Percentiles rank a stretch among this genome's conserved stretches.
phyloP scores from a whole-genome alignment of 1,140 invertebrate species.

The Druon quercuslanigerum region DNA sequence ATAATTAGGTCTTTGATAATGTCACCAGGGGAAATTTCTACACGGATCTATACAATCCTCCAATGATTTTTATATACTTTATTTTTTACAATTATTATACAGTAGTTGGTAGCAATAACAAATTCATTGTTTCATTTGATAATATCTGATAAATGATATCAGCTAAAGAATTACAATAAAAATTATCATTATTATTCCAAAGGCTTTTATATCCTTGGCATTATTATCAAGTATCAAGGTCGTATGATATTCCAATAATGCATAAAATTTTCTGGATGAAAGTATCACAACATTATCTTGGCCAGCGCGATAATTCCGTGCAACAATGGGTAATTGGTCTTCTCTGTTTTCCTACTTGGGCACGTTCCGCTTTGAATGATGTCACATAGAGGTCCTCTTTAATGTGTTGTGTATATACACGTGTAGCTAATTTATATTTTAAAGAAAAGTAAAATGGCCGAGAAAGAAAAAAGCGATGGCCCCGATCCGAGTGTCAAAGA shows the following conservation, averaged over 20 bases:
- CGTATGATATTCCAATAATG: conserved; percentile 3
- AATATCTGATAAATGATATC: no score
- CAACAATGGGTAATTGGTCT: conserved; percentile 30
- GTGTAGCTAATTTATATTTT: not conserved
- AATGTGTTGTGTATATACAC: not conserved
- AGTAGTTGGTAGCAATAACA: no score
- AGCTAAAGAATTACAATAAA: no score
- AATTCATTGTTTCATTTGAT: no score
- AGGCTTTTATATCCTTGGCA: not conserved
- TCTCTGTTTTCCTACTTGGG: conserved; percentile 27
- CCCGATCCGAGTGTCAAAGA: not conserved
- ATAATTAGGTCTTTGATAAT: no score
- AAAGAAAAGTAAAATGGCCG: conserved; percentile 7
- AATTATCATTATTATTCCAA: no score
- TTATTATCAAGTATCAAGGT: not conserved
- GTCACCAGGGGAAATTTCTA: no score
- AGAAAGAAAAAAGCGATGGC: not conserved
- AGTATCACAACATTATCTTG: conserved; percentile 25
- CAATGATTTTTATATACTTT: no score
- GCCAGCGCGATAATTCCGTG: conserved; percentile 20
- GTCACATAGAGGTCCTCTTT: not conserved
- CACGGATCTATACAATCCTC: no score
- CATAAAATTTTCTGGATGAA: conserved; percentile 9
- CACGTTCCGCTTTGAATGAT: conserved; percentile 25
- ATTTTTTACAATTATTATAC: no score